phyloP scores from a whole-genome alignment of 2,113 vertebrate genomes.

The Oenanthe melanoleuca region DNA sequence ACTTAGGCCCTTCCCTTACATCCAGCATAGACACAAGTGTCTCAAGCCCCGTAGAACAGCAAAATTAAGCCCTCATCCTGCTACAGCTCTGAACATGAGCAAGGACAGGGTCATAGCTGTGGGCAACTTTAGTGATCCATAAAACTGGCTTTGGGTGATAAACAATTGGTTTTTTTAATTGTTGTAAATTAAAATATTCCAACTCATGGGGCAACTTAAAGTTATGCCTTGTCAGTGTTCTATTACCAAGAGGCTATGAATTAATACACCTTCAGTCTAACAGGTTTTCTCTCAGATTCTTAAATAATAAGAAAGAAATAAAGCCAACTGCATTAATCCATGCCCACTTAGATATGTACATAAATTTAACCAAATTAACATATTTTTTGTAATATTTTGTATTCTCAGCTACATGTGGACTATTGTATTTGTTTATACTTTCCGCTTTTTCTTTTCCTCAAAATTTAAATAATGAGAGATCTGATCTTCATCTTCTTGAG shows the following conservation, averaged over 20 bases:
- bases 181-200: background rate
- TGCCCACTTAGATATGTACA: background rate
- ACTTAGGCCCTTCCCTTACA: background rate
- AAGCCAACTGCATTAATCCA: background rate
- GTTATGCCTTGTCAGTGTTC: background rate
- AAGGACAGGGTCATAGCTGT: background rate
- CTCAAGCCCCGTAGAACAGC: background rate
- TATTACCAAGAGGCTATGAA: background rate
- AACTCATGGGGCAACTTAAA: background rate
- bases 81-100: background rate
- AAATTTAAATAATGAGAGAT: background rate
- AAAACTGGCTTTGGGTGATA: background rate
- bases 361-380: background rate
- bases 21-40: background rate
- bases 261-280: background rate
- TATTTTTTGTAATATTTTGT: background rate
- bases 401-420: background rate
- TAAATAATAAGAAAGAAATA: background rate
- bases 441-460: background rate
- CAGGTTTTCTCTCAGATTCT: background rate
- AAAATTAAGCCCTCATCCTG: background rate
- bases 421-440: background rate
- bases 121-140: background rate
- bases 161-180: background rate
- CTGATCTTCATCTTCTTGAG: background rate